Percentiles rank a stretch among this genome's conserved stretches.
These are phyloP conservation scores for Montipora efflorescens DNA, from an alignment of 64 coral and sea anemone species.

Conservation along the genomic window DNA sequence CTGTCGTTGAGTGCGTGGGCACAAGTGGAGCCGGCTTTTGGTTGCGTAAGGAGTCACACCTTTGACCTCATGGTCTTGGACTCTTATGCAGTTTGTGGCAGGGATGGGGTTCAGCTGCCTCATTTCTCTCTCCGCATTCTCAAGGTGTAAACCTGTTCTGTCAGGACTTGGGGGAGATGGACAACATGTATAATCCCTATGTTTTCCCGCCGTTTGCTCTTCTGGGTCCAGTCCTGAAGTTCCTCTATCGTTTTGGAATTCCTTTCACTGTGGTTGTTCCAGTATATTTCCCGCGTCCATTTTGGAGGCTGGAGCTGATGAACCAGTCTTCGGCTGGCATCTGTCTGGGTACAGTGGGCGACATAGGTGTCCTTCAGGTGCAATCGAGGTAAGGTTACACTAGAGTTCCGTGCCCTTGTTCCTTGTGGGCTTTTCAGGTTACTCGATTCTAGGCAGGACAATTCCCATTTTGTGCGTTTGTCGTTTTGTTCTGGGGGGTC, in stretches of 20 bases:
- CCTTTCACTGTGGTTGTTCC: constrained; percentile 28
- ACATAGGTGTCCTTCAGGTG: not conserved
- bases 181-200: too few species aligned
- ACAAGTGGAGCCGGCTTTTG: too few species aligned
- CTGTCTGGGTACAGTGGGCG: not conserved
- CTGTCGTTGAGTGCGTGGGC: too few species aligned
- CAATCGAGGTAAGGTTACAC: too few species aligned
- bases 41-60: too few species aligned
- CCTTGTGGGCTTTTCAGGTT: constrained; percentile 43
- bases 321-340: not conserved
- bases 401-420: not conserved
- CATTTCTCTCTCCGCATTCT: not conserved
- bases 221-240: too few species aligned
- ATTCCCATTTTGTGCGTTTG: too few species aligned
- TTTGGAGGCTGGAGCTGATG: constrained; percentile 31
- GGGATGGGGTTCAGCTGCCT: too few species aligned
- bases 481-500: not conserved
- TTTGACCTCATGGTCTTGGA: too few species aligned
- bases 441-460: not conserved
- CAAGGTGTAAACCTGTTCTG: constrained; percentile 5
- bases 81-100: too few species aligned
- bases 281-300: not conserved
- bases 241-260: too few species aligned
- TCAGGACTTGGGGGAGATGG: not conserved
- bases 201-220: too few species aligned